Evolutionary conservation across 2,113 vertebrate species (phyloP).

Genomic region (Halcyon senegalensis): DNA sequence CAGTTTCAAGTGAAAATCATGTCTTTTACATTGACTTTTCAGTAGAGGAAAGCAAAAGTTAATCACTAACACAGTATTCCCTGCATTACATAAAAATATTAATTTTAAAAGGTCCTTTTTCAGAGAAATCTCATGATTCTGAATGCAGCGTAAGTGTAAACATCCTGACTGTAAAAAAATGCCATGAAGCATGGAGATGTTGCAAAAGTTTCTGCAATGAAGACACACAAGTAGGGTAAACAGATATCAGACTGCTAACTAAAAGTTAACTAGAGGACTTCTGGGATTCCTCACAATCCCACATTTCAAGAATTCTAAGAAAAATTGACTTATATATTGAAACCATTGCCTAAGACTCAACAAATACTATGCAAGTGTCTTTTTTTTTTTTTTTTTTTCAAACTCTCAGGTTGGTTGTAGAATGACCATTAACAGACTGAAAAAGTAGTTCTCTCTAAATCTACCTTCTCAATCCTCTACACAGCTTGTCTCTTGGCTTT

Average conservation of each 20-base stretch:
- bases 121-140: neutral
- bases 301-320: neutral
- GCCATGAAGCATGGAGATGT: neutral
- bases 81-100: neutral
- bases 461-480: neutral
- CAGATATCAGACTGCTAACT: neutral
- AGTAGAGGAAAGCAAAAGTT: neutral
- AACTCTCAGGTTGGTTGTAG: neutral
- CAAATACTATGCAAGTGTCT: neutral
- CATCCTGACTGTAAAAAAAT: neutral
- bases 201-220: neutral
- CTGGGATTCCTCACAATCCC: neutral
- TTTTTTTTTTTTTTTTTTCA: neutral
- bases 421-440: neutral
- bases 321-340: neutral
- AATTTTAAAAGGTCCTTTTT: neutral
- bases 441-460: neutral
- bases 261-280: neutral
- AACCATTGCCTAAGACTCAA: neutral
- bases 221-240: neutral
- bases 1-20: neutral
- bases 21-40: neutral
- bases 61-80: neutral
- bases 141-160: neutral
- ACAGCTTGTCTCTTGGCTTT: neutral